Percentiles rank a stretch among this genome's conserved stretches.
Evolutionary conservation across 2,113 vertebrate species (phyloP).

Genomic region (Chauna torquata): DNA sequence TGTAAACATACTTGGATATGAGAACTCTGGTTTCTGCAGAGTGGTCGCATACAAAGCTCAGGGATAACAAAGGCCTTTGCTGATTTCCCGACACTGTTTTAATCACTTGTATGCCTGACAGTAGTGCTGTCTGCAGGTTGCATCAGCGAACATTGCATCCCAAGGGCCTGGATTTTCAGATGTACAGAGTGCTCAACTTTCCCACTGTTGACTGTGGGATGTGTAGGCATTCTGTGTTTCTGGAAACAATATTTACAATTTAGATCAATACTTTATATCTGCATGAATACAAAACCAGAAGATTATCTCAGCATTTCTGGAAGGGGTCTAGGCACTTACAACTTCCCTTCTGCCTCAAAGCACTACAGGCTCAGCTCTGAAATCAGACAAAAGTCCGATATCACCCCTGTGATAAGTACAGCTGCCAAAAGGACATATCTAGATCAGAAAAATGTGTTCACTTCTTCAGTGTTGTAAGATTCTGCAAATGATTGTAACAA

Average conservation of each 20-base stretch:
- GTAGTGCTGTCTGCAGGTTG: not conserved
- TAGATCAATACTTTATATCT: not conserved
- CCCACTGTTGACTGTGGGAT: not conserved
- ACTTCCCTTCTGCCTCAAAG: not conserved
- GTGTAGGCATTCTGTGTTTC: not conserved
- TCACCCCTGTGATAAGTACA: not conserved
- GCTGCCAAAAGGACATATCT: not conserved
- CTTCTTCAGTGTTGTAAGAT: not conserved
- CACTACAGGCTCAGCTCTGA: not conserved
- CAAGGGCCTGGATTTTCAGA: not conserved
- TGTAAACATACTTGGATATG: not conserved
- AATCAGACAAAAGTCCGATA: not conserved
- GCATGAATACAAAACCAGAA: not conserved
- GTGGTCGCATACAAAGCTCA: not conserved
- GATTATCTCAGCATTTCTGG: not conserved
- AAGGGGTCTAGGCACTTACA: not conserved
- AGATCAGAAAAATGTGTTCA: not conserved
- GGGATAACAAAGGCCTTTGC: not conserved
- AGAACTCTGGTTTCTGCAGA: not conserved
- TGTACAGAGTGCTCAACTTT: not conserved
- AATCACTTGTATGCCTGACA: fast-evolving
- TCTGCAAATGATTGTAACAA: not conserved
- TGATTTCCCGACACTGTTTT: not conserved
- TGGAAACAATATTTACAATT: not conserved
- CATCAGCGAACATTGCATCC: not conserved